Percentiles rank a stretch among this genome's conserved stretches.
These are phyloP conservation scores for Cephus sareptanus DNA, from an alignment of 2,888 invertebrate genomes.

Conservation along the genomic window DNA sequence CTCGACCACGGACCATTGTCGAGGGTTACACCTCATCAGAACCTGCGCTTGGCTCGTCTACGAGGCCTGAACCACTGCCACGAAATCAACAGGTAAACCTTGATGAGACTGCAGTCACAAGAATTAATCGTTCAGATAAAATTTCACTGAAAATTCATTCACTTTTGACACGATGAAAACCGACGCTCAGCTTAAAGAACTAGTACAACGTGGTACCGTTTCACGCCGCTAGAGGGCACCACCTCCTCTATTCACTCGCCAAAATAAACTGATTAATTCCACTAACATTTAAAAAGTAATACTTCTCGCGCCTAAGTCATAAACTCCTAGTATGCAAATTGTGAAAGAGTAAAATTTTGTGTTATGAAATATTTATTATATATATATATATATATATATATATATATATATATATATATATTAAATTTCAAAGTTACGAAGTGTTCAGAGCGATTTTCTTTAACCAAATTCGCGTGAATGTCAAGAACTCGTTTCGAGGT, in stretches of 20 bases:
- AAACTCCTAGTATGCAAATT: neutral
- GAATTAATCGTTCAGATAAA: conserved; percentile 1
- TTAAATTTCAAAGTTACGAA: neutral
- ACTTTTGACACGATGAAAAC: neutral
- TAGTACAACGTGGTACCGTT: neutral
- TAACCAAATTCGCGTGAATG: neutral
- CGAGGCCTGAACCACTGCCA: conserved; percentile 60
- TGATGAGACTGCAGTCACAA: conserved; percentile 7
- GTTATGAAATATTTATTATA: neutral
- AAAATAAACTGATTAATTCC: neutral
- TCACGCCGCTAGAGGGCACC: neutral
- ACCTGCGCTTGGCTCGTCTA: conserved; percentile 58
- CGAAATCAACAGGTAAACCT: conserved; percentile 63
- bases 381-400: neutral
- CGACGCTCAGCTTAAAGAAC: neutral
- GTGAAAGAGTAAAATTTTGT: neutral
- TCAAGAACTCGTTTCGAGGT: neutral
- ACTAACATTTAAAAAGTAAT: neutral
- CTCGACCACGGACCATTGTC: conserved; percentile 63
- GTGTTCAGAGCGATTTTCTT: neutral
- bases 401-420: neutral
- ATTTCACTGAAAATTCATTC: neutral
- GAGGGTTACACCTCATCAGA: conserved; percentile 64
- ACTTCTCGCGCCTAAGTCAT: neutral
- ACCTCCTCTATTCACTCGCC: neutral